Evolutionary conservation across 2,113 vertebrate species (phyloP), one percentile per base, ranked within the genome.

Genomic region (Loxodonta africana): DNA sequence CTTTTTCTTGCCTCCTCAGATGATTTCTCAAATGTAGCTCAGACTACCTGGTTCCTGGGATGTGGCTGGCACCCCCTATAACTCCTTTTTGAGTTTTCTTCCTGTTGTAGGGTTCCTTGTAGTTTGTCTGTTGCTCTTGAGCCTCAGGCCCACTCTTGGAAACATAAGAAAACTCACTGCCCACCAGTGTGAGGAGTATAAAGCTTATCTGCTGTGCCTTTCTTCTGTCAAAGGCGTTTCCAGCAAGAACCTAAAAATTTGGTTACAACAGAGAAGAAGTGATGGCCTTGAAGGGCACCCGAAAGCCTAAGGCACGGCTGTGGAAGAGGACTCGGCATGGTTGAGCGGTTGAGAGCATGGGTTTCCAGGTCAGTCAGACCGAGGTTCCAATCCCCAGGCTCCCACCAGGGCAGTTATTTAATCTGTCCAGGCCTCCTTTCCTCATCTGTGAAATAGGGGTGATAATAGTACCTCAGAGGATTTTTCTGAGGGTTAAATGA

Each of bases 181-280:
- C 60, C 2, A 77, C 51, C 14, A 26, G 4, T 0, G 23, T 26
- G 30, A 94, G 46, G 33, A 17, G 1, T 1, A 3, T 44, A 17
- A 51, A 53, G 62, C 33, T 69, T 53, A 74, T 18, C 25, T 48
- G 18, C 1, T 3, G 33, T 46, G 63, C 26, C 84, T 53, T n/a
- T n/a, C 21, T 92, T 94, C 60, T 85, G 78, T 48, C 57, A 78
- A 80, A 82, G 48, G 17, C 41, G 7, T 94, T 85, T 88, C 53
- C 71, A 92, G 82, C 3, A 69, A 37, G 85, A 92, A 90, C 78
- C 67, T 81, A 25, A 90, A 85, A 81, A 67, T 6, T 48, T 71
- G 48, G 44, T 67, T 60, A 15, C 26, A 5, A 14, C 28, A 62
- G 60, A n/a, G 53, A 28, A 78, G 89, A 81, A 9, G 30, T 0